Percentiles rank a stretch among this genome's conserved stretches.
These are phyloP conservation scores for Tachystola acroxantha DNA, from an alignment of 2,888 invertebrate genomes.

Conservation along the genomic window DNA sequence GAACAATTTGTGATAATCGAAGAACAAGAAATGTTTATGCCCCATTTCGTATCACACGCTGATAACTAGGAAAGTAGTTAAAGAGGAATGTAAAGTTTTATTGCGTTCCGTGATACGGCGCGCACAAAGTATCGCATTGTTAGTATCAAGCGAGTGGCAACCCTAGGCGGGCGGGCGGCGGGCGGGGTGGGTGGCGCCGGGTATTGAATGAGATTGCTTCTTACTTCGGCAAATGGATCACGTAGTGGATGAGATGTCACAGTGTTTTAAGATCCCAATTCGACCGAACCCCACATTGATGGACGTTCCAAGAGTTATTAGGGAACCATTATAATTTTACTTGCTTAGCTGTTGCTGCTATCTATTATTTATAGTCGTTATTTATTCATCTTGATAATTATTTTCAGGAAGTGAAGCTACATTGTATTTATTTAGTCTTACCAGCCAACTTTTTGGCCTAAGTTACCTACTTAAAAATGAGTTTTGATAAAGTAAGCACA, in stretches of 20 bases:
- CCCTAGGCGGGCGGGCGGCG: conserved; percentile 42
- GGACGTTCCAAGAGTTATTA: conserved; percentile 43
- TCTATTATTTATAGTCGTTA: not conserved
- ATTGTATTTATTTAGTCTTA: no score
- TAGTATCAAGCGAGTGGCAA: conserved; percentile 32
- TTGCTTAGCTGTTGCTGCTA: not conserved
- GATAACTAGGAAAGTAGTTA: conserved; percentile 70
- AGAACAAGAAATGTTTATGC: conserved; percentile 44
- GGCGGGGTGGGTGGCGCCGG: conserved; percentile 39
- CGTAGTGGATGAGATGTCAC: conserved; percentile 80
- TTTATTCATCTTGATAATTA: not conserved
- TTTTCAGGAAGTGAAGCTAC: not conserved
- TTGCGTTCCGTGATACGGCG: conserved; percentile 62
- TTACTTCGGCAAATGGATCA: conserved; percentile 80
- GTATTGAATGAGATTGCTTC: conserved; percentile 80
- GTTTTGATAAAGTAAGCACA: conserved; percentile 8
- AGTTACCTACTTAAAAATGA: no score
- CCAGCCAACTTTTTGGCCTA: no score
- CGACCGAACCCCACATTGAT: conserved; percentile 45
- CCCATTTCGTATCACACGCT: conserved; percentile 57
- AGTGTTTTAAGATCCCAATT: conserved; percentile 79
- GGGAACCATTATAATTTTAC: conserved; percentile 5
- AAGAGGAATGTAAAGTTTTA: conserved; percentile 73
- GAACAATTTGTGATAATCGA: conserved; percentile 14
- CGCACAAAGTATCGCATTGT: conserved; percentile 66